A percentile compares a stretch with the other conserved stretches of the same genome.
phyloP scores from a whole-genome alignment of 2,888 invertebrate species.

The Chrysolina haemoptera region DNA sequence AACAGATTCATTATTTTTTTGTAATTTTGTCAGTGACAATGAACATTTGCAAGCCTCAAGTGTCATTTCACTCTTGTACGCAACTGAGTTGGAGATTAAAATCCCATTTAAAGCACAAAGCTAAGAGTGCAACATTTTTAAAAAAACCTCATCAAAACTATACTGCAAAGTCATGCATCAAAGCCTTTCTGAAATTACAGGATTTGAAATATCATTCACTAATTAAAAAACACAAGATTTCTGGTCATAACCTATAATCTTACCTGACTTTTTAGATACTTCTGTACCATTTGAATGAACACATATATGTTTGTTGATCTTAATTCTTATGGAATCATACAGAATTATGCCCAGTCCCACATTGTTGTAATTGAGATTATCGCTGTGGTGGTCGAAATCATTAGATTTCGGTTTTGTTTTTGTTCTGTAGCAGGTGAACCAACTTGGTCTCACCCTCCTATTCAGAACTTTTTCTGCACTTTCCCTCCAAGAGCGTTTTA shows the following conservation, averaged over 20 bases:
- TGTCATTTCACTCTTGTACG: too few species aligned
- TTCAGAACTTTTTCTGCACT: slow-evolving; percentile 53
- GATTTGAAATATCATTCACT: not conserved
- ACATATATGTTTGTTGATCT: slow-evolving; percentile 58
- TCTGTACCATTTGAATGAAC: slow-evolving; percentile 52
- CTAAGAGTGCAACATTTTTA: too few species aligned
- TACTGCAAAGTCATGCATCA: not conserved
- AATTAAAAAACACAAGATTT: not conserved
- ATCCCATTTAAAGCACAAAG: too few species aligned
- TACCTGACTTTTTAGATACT: slow-evolving; percentile 48
- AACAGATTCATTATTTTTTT: too few species aligned
- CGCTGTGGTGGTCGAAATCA: slow-evolving; percentile 51
- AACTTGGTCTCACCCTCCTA: slow-evolving; percentile 57
- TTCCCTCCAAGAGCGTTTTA: slow-evolving; percentile 59
- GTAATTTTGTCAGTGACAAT: too few species aligned
- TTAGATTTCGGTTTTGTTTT: slow-evolving; percentile 41
- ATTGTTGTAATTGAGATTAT: slow-evolving; percentile 57
- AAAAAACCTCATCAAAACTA: too few species aligned
- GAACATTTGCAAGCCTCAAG: too few species aligned
- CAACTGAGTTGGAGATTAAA: too few species aligned
- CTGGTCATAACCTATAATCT: slow-evolving; percentile 17
- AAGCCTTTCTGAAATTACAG: not conserved
- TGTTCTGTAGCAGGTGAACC: slow-evolving; percentile 58
- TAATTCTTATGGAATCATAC: slow-evolving; percentile 57
- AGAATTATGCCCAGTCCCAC: slow-evolving; percentile 58